Percentiles rank a stretch among this genome's conserved stretches.
Evolutionary conservation across 2,888 invertebrate species (phyloP).

Genomic region (Sminthurides aquaticus): DNA sequence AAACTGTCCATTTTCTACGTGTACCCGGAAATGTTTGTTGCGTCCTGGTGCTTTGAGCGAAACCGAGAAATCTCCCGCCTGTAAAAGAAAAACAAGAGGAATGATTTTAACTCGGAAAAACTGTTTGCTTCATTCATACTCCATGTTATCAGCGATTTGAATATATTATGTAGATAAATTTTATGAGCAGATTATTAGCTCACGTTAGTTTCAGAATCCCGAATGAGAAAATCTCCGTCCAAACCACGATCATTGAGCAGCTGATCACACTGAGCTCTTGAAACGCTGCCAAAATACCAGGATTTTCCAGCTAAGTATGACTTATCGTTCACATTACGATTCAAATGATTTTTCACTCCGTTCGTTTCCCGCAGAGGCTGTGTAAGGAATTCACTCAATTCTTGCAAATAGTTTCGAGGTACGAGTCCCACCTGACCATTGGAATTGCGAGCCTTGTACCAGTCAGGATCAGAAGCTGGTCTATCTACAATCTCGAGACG

Average conservation of each 20-base stretch:
- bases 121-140: not conserved
- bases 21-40: constrained; percentile 98
- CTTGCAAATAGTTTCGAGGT: constrained; percentile 89
- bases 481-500: constrained; percentile 91
- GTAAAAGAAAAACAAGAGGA: constrained; percentile 45
- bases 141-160: constrained; percentile 4
- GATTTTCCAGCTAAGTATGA: constrained; percentile 71
- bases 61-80: constrained; percentile 98
- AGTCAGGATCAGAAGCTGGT: constrained; percentile 95
- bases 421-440: constrained; percentile 75
- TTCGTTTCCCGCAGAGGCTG: constrained; percentile 61
- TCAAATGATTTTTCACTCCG: constrained; percentile 36
- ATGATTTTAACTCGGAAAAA: not conserved
- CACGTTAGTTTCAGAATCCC: constrained; percentile 98
- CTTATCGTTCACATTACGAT: constrained; percentile 50
- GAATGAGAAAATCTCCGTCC: constrained; percentile 96
- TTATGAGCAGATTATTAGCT: constrained; percentile 49
- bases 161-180: not conserved
- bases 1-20: constrained; percentile 83
- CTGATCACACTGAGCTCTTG: constrained; percentile 91
- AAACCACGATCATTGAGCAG: constrained; percentile 89
- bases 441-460: constrained; percentile 92
- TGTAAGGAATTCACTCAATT: constrained; percentile 74
- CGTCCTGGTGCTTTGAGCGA: constrained; percentile 94
- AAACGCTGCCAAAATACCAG: constrained; percentile 96